Evolutionary conservation across 2,888 invertebrate species (phyloP), one percentile per base, ranked within the genome.

Genomic region (Xanthia togata): DNA sequence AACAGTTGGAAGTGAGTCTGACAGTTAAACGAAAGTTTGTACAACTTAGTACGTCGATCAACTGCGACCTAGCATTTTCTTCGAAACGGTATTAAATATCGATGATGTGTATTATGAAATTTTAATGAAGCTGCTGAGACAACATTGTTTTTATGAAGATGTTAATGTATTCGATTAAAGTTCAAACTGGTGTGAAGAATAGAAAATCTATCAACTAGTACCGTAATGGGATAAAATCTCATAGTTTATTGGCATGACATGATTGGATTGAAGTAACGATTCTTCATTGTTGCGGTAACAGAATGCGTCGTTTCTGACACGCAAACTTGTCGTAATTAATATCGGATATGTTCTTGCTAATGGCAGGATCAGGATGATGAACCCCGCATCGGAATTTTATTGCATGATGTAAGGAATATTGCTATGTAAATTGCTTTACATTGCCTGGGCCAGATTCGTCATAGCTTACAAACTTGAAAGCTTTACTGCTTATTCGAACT

Each of bases 171-270:
- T 76, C 74, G n/a, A 70, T 73, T 75, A 35, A 78, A 83, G 44
- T 73, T 77, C 53, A 76, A 71, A 72, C n/a, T 70, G 73, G 78
- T 74, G 68, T 82, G 78, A 87, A 82, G 79, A 82, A 82, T 76
- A 79, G 78, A 85, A 64, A 89, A 89, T 88, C 88, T 86, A 90
- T 90, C 86, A 84, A 83, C 64, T 78, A 83, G 88, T 93, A 94
- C 93, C 93, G 94, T 93, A 92, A 91, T 93, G 93, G 90, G 91
- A 91, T 92, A 93, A 89, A n/a, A 90, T 93, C 92, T 91, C 91
- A 92, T 90, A 90, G 89, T 89, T 90, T 86, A 86, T 91, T 91
- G 86, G 91, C 92, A 90, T 91, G 92, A 91, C 88, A 88, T 87
- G 91, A 92, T 93, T 91, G 90, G 91, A 91, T 92, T 87, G 86